phyloP scores from a whole-genome alignment of 2,888 invertebrate genomes.

The Helobdella robusta region DNA sequence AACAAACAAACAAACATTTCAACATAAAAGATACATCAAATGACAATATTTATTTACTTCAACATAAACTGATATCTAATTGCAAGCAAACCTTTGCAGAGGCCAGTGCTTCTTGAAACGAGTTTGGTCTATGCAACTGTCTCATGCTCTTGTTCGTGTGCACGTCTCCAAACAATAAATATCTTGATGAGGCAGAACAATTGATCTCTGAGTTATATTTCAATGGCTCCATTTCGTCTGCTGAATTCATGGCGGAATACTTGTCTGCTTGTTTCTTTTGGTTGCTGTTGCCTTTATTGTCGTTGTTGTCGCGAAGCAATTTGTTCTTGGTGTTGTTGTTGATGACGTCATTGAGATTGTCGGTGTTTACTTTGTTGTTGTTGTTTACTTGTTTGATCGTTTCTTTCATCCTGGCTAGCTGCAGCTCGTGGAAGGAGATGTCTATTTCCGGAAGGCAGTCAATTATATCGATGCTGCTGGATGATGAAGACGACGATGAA shows the following conservation, averaged over 20 bases:
- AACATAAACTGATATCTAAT: too few relatives aligned
- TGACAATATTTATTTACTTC: too few relatives aligned
- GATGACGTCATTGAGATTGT: not conserved
- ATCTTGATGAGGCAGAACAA: not conserved
- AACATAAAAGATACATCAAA: too few relatives aligned
- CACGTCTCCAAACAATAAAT: slow-evolving; percentile 1
- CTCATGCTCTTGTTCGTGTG: not conserved
- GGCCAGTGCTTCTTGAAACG: slow-evolving; percentile 1
- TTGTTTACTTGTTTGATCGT: not conserved
- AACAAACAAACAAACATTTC: too few relatives aligned
- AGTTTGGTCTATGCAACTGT: not conserved
- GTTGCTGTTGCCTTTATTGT: not conserved
- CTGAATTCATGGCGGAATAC: not conserved
- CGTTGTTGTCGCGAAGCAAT: not conserved
- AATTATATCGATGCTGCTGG: not conserved
- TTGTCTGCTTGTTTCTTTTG: not conserved
- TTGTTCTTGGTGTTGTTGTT: slow-evolving; percentile 6
- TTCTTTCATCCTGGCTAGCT: not conserved
- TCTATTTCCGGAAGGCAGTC: not conserved
- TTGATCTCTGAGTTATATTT: too few relatives aligned
- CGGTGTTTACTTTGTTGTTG: not conserved
- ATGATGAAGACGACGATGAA: too few relatives aligned
- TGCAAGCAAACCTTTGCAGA: not conserved
- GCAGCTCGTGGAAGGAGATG: slow-evolving; percentile 15
- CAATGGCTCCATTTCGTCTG: not conserved